Base-by-base conservation (phyloP, 2,797 vertebrate genomes). In the Sylvilagus floridanus region DNA sequence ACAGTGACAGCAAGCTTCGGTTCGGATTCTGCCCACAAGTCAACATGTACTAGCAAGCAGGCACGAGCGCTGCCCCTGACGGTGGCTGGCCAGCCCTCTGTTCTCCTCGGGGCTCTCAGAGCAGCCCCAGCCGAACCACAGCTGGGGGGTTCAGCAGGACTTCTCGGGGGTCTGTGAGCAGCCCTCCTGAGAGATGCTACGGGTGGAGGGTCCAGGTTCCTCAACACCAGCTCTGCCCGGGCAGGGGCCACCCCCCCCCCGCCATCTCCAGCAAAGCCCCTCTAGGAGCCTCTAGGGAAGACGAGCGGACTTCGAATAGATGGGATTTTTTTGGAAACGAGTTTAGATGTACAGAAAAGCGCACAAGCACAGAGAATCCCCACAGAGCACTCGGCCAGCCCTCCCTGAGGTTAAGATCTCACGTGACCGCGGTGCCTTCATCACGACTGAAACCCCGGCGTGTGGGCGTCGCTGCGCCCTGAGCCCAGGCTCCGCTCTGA, bases 401-500 rank as follows among this genome's bases (percentile, higher is more conserved):
- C 42, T 50, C 35, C 37, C 3, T 17, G 4, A 0, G 5, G 19
- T 17, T 4, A 35, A 21, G 17, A 47, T 24, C 24, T 86, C 37
- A 22, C 17, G 1, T n/a, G 13, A 9, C 65, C 42, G 7, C 2
- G 2, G 21, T 1, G 5, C 62, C 57, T 13, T 54, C 75, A 54
- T 76, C 30, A 62, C n/a, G n/a, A 22, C 21, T 30, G 7, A 77
- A 63, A 65, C 50, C 35, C 19, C 2, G 4, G 32, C 50, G 13
- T 2, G 0, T 8, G 60, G 8, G 26, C 0, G 0, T 3, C 14
- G 24, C 68, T 22, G 3, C 35, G 16, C 32, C 9, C 30, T 30
- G 28, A 69, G 75, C 32, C 62, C 6, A 35, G 79, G 19, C 60
- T 69, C 42, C 3, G 2, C 32, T 17, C 28, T 17, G 10, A 32